Evolutionary conservation across 2,888 invertebrate genomes (phyloP).

Genomic region (Noctua janthina): DNA sequence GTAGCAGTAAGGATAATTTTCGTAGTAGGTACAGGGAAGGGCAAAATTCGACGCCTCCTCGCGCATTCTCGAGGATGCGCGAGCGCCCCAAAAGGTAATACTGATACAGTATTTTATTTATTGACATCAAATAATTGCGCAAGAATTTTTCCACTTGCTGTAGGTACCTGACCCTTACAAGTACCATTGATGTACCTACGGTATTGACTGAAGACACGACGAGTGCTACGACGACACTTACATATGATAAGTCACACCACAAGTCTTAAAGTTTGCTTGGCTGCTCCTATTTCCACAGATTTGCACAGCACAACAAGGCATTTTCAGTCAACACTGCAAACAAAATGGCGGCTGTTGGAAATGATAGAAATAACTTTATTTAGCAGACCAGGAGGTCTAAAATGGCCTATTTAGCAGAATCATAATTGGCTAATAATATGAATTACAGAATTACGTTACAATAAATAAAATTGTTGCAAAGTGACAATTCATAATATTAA

Average conservation of each 20-base stretch:
- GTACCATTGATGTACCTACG: not conserved
- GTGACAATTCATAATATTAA: too few species aligned
- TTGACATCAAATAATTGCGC: not conserved
- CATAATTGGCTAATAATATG: too few species aligned
- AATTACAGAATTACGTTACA: too few species aligned
- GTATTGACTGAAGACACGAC: not conserved
- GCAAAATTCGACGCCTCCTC: not conserved
- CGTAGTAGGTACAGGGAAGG: not conserved
- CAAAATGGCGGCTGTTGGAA: conserved; percentile 9
- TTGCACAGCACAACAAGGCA: conserved; percentile 49
- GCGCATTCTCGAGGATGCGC: too few species aligned
- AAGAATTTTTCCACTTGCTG: too few species aligned
- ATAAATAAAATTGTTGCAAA: too few species aligned
- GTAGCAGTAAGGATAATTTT: not conserved
- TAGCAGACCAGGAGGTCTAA: not conserved
- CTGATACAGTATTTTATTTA: too few species aligned
- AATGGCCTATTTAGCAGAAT: too few species aligned
- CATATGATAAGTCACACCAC: conserved; percentile 54
- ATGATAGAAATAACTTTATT: not conserved
- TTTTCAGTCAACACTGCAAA: conserved; percentile 6
- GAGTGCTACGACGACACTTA: conserved; percentile 9
- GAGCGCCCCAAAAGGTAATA: too few species aligned
- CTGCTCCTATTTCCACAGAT: conserved; percentile 49
- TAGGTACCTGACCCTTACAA: not conserved
- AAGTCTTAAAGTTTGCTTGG: conserved; percentile 27